These are phyloP conservation scores for Acestrorhynchus altus DNA, from an alignment of 2,797 vertebrate genomes.

Conservation along the genomic window DNA sequence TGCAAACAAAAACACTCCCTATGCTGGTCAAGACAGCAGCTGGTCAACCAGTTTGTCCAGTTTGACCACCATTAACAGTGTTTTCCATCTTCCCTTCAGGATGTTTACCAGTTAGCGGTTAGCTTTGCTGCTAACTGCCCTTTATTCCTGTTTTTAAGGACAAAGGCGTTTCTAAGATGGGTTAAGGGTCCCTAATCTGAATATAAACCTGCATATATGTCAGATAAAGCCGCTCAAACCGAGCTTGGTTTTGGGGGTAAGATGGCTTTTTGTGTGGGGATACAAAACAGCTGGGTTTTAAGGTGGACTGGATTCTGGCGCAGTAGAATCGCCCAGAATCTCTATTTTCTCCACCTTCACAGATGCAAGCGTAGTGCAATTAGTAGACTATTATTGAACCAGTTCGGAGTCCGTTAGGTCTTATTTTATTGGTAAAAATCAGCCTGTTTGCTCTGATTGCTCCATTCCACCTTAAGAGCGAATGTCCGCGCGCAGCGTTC, in stretches of 20 bases:
- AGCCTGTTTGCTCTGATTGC: too few relatives aligned
- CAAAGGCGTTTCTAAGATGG: too few relatives aligned
- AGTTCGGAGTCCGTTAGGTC: background rate
- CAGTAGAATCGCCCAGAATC: background rate
- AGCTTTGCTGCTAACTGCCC: background rate
- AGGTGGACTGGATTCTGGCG: too few relatives aligned
- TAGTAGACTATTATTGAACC: background rate
- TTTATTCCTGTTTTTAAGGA: too few relatives aligned
- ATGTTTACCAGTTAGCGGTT: background rate
- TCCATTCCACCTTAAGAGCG: constrained; percentile 81
- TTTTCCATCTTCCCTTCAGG: too few relatives aligned
- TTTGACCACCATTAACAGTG: too few relatives aligned
- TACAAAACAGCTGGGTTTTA: background rate
- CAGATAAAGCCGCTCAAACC: background rate
- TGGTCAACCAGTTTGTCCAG: too few relatives aligned
- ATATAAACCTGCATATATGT: background rate
- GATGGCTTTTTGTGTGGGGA: background rate
- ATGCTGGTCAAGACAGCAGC: too few relatives aligned
- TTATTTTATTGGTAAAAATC: background rate
- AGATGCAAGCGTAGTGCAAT: too few relatives aligned
- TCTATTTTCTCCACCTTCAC: background rate
- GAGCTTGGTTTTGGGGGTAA: too few relatives aligned
- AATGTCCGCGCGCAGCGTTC: constrained; percentile 70
- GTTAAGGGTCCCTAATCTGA: background rate
- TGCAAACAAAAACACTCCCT: too few relatives aligned